Evolutionary conservation across 2,888 invertebrate species (phyloP).

Genomic region (Rugalucina vietnamica): DNA sequence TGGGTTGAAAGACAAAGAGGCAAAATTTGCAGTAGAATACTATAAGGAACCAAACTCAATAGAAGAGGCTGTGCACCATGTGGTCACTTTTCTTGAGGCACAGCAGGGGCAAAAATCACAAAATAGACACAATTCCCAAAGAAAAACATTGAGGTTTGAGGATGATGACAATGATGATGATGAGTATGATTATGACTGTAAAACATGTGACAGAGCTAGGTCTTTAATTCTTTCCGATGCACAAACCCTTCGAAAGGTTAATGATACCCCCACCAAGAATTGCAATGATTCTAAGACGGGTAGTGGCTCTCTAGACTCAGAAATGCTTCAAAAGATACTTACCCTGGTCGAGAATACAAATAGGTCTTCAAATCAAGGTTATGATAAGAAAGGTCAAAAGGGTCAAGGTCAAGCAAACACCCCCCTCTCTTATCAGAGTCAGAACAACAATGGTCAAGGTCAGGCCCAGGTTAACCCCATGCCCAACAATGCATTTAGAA

Average conservation of each 20-base stretch:
- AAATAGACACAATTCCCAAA: neutral
- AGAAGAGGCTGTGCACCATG: neutral
- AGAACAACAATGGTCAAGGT: neutral
- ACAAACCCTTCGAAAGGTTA: too few species aligned
- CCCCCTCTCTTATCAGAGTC: neutral
- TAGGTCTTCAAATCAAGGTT: too few species aligned
- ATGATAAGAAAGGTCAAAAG: too few species aligned
- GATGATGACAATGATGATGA: neutral
- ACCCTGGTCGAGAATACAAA: too few species aligned
- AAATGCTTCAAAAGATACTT: too few species aligned
- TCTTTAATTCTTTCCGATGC: too few species aligned
- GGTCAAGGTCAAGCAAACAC: neutral
- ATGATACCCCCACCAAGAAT: too few species aligned
- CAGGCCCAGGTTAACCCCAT: neutral
- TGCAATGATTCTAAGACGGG: too few species aligned
- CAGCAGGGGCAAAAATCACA: neutral
- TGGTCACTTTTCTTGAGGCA: neutral
- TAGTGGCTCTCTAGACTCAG: too few species aligned
- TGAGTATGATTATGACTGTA: too few species aligned
- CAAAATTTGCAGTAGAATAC: neutral
- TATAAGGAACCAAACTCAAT: neutral
- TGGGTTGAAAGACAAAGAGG: neutral
- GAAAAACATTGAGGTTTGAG: neutral
- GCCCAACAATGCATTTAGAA: neutral
- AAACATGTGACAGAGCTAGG: too few species aligned